Evolutionary conservation across 2,113 vertebrate species (phyloP).

Genomic region (Paradisaea rubra): DNA sequence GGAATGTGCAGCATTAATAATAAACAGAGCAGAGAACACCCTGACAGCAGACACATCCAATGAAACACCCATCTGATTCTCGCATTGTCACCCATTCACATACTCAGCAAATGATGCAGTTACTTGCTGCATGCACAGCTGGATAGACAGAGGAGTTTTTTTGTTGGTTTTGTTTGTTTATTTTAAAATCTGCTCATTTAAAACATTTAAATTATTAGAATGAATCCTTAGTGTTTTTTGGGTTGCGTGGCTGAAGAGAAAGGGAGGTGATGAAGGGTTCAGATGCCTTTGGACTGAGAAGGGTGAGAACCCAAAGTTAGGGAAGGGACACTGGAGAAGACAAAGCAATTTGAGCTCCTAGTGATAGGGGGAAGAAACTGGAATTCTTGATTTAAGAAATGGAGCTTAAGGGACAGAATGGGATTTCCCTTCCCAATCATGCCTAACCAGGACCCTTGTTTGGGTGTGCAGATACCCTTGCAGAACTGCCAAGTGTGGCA

Average conservation of each 20-base stretch:
- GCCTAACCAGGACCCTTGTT: not conserved
- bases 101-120: not conserved
- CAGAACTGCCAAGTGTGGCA: not conserved
- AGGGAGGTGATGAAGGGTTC: not conserved
- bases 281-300: not conserved
- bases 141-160: not conserved
- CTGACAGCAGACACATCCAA: not conserved
- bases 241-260: not conserved
- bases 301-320: not conserved
- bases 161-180: not conserved
- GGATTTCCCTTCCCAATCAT: accelerated
- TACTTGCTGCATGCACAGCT: not conserved
- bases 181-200: not conserved
- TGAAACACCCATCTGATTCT: not conserved
- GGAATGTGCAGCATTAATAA: not conserved
- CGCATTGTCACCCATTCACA: not conserved
- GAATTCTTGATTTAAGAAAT: not conserved
- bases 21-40: not conserved
- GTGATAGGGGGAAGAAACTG: not conserved
- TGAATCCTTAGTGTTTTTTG: not conserved
- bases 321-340: not conserved
- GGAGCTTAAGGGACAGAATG: not conserved
- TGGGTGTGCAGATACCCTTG: accelerated
- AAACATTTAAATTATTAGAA: not conserved
- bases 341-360: not conserved